A percentile compares a stretch with the other conserved stretches of the same genome.
phyloP scores from a whole-genome alignment of 1,140 invertebrate species.

The Drosophila athabasca region DNA sequence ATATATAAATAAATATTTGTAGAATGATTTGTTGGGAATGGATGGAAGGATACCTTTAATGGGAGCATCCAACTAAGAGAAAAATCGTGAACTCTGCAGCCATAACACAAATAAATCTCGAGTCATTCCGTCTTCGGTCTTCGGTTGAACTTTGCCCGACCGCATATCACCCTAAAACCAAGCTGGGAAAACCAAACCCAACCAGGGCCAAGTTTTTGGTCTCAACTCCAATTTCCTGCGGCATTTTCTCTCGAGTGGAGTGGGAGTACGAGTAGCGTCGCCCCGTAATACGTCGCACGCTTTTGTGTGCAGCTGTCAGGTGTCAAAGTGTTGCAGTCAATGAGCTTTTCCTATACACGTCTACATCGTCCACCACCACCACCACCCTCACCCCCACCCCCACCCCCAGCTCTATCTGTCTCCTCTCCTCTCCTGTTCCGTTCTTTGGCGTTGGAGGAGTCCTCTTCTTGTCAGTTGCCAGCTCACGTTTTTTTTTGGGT shows the following conservation, averaged over 20 bases:
- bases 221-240: constrained; percentile 12
- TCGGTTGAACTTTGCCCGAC: constrained; percentile 15
- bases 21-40: no score
- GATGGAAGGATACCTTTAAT: no score
- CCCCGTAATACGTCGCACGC: constrained; percentile 56
- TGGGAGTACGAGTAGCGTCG: not conserved
- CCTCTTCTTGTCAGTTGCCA: constrained; percentile 25
- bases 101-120: constrained; percentile 58
- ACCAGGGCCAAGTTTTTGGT: no score
- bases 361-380: not conserved
- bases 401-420: no score
- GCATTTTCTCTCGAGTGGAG: constrained; percentile 19
- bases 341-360: constrained; percentile 43
- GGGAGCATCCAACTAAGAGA: no score
- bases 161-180: no score
- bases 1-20: no score
- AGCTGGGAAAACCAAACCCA: no score
- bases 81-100: constrained; percentile 24
- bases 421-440: not conserved
- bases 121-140: constrained; percentile 3
- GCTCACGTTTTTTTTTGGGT: constrained; percentile 31
- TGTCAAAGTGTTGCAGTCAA: constrained; percentile 69
- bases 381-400: not conserved
- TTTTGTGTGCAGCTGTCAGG: constrained; percentile 66
- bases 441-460: not conserved